phyloP scores from a whole-genome alignment of 2,888 invertebrate species.

The Drosophila subsilvestris region DNA sequence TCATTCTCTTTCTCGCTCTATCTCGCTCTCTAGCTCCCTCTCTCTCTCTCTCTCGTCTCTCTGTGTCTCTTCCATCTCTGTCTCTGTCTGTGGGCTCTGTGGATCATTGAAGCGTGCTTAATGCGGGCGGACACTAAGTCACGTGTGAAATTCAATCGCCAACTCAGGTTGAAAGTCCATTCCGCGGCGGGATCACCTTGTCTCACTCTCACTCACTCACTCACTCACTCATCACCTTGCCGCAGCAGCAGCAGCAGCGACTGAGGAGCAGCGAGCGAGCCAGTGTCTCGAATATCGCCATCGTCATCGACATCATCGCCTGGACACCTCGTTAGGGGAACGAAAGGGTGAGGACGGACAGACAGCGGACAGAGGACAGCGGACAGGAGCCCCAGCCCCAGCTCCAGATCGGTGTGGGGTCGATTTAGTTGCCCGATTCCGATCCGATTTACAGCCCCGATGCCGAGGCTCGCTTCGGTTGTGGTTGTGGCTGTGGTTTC shows the following conservation, averaged over 20 bases:
- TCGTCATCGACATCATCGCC: slow-evolving; percentile 64
- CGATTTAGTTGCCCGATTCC: slow-evolving; percentile 16
- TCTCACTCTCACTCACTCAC: slow-evolving; percentile 45
- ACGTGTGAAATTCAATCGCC: slow-evolving; percentile 82
- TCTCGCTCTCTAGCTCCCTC: background rate
- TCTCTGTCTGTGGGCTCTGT: slow-evolving; percentile 7
- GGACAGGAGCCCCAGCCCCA: background rate
- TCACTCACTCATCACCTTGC: slow-evolving; percentile 39
- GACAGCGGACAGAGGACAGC: background rate
- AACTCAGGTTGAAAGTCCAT: slow-evolving; percentile 4
- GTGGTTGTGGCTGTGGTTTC: slow-evolving; percentile 3
- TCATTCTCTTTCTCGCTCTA: background rate
- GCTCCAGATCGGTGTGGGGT: slow-evolving; percentile 54
- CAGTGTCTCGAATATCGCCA: slow-evolving; percentile 48
- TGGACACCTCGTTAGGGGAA: slow-evolving; percentile 74
- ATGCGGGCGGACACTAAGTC: slow-evolving; percentile 82
- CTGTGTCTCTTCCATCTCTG: background rate
- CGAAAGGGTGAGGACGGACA: background rate
- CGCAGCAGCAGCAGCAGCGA: background rate
- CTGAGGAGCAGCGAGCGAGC: slow-evolving; percentile 2
- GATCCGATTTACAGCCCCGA: slow-evolving; percentile 21
- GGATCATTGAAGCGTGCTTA: slow-evolving; percentile 73
- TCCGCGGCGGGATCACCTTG: slow-evolving; percentile 12
- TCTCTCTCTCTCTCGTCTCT: slow-evolving; percentile 1
- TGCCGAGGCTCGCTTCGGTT: slow-evolving; percentile 10